Conservation (phyloP, 2,888 invertebrate genomes). For the Mamestra brassicae region DNA sequence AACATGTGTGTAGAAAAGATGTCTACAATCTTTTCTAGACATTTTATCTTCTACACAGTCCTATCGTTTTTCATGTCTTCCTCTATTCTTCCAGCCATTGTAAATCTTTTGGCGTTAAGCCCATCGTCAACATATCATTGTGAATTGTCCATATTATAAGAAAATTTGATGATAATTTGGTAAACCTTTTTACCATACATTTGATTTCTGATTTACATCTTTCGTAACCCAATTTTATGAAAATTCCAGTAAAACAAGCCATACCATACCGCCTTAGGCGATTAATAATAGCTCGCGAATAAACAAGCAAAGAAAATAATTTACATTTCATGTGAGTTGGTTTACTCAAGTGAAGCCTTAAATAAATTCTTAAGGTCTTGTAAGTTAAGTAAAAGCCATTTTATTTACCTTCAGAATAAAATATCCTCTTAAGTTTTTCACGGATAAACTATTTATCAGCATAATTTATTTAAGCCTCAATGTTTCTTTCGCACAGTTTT, state of each 20-base stretch:
- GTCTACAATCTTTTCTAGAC: no score
- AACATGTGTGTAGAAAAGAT: background rate
- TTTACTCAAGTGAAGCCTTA: slow-evolving; percentile 4
- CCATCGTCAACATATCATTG: no score
- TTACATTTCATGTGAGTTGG: slow-evolving; percentile 12
- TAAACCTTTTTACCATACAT: slow-evolving; percentile 10
- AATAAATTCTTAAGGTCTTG: slow-evolving; percentile 38
- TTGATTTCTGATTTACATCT: background rate
- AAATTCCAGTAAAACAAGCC: background rate
- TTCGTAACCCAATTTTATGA: slow-evolving; percentile 2
- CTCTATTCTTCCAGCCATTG: no score
- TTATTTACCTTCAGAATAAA: slow-evolving; percentile 34
- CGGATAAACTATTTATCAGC: slow-evolving; percentile 13
- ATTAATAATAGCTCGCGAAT: slow-evolving; percentile 26
- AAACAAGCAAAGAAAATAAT: slow-evolving; percentile 2
- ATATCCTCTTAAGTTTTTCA: background rate
- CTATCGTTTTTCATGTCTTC: no score
- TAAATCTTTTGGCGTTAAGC: no score
- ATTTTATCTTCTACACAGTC: no score
- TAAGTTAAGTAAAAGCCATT: slow-evolving; percentile 18
- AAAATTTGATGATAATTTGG: slow-evolving; percentile 3
- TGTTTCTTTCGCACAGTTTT: slow-evolving; percentile 18
- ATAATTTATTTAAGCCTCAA: slow-evolving; percentile 3
- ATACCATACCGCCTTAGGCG: background rate
- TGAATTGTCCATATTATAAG: background rate